Base-by-base conservation (phyloP, 2,888 invertebrate species). In the Drosophila suboccidentalis region DNA sequence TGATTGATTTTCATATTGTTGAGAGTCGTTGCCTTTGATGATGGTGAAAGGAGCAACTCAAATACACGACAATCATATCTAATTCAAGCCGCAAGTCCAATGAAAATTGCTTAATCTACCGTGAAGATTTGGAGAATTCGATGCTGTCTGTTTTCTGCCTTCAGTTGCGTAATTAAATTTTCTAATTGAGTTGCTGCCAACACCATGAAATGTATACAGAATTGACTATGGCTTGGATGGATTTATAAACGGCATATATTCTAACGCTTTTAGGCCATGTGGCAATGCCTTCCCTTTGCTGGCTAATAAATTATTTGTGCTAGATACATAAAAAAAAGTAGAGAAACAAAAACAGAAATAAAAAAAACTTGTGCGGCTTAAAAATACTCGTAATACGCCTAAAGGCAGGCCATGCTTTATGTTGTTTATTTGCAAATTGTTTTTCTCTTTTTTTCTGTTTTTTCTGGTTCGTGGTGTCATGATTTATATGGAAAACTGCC, bases 281-380 rank as follows among this genome's bases (percentile, higher is more conserved):
- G 71, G 65, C 78, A 75, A 49, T 60, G 51, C 63, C 61, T 62
- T 67, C 69, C 46, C 46, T 4, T 43, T 13, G 38, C 61, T 53
- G 51, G 65, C 85, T 71, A 87, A 85, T 85, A 85, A 87, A 87
- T 85, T 85, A 87, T 76, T 69, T 78, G 63, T 63, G 49, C 65
- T 69, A 63, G 65, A 57, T 64, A 58, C 63, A 57, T 64, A 58
- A 34, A 34, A 39, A 41, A 19, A 32, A 22, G 10, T 32, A 22
- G 32, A 41, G 22, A 22, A 49, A 32, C 34, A 58, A 51, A 38
- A 57, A 55, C 15, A 15, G 38, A 63, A 63, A 54, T 53, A 54
- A 38, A 43, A 50, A 64, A 64, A 62, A 54, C 53, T 76, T 79
- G 74, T 47, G 34, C 46, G 49, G 59, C 80, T 69, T 82, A 72